Percentiles rank a stretch among this genome's conserved stretches.
phyloP scores from a whole-genome alignment of 1,140 invertebrate genomes.

The Dinoponera quadriceps region DNA sequence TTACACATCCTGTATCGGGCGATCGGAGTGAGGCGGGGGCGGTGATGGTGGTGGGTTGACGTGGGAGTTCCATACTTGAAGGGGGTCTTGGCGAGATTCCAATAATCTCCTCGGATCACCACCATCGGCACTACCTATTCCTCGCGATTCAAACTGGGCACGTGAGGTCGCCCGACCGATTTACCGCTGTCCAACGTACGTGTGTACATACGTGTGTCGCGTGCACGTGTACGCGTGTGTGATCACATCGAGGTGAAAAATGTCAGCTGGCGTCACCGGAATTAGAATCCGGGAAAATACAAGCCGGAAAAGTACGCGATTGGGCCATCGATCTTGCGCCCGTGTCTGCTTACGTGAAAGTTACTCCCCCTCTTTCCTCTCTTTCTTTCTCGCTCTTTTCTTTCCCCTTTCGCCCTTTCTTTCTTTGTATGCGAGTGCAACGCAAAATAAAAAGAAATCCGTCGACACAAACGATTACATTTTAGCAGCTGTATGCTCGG shows the following conservation, averaged over 20 bases:
- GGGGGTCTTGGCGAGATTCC: conserved; percentile 71
- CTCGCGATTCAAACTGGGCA: conserved; percentile 48
- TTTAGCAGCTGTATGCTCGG: neutral
- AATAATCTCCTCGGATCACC: conserved; percentile 77
- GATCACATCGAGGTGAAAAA: conserved; percentile 45
- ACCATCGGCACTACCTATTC: conserved; percentile 44
- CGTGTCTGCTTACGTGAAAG: conserved; percentile 14
- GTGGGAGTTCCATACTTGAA: conserved; percentile 66
- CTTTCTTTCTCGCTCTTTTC: neutral
- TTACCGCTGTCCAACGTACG: conserved; percentile 41
- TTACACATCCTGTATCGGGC: conserved; percentile 69
- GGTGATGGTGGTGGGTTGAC: conserved; percentile 44
- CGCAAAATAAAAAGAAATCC: neutral
- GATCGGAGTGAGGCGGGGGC: conserved; percentile 2
- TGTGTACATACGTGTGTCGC: too few species aligned
- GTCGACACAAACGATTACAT: neutral
- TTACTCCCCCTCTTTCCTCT: neutral
- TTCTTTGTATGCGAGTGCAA: conserved; percentile 1
- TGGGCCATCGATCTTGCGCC: conserved; percentile 45
- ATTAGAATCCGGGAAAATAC: conserved; percentile 56
- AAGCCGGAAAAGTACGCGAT: conserved; percentile 51
- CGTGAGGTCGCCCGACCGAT: conserved; percentile 57
- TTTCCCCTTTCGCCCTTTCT: neutral
- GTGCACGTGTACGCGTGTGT: neutral
- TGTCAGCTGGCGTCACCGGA: conserved; percentile 36